Base-by-base conservation (phyloP, 1,140 invertebrate genomes). In the Orchestia grillus region DNA sequence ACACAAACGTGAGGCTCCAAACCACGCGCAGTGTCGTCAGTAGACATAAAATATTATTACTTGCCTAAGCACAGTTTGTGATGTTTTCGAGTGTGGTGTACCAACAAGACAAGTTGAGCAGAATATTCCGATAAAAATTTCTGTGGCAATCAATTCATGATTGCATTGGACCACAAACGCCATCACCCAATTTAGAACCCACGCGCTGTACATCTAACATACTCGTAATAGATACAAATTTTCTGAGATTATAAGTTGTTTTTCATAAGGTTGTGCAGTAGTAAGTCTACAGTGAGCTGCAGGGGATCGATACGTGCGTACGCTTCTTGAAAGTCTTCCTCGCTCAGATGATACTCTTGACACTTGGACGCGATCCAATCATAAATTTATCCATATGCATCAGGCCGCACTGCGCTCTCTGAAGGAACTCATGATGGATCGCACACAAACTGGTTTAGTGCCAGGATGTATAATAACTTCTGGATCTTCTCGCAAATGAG, bases 341-440 rank as follows among this genome's bases (percentile, higher is more conserved):
- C 62, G 36, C 15, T 90, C n/a, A 90, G 88, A 90, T 90, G 88
- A 90, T 90, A 90, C 88, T 90, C 88, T 90, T 90, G 88, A 90
- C 88, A 90, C 88, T 90, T 90, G 88, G 88, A 90, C 41, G 88
- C 88, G 88, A 90, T 90, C 41, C 88, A 90, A 90, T 90, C 88
- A 90, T 90, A 90, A 90, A 90, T 90, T 90, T 90, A 90, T 90
- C 43, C 43, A 90, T 90, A 90, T 90, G 88, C 88, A 90, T 90
- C 42, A 90, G 88, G 41, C 88, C 40, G 15, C n/a, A 44, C 43
- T 41, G 41, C 42, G 88, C 16, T 90, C 43, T 42, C 6, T 90
- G 88, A 90, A 90, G 88, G 88, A 90, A 44, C n/a, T 4, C 43
- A 44, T 90, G 88, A 90, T 90, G 88, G 88, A 90, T 90, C 36